A percentile compares a stretch with the other conserved stretches of the same genome.
These are phyloP conservation scores for Cephalopholis sonnerati DNA, from an alignment of 2,113 vertebrate species.

Conservation along the genomic window DNA sequence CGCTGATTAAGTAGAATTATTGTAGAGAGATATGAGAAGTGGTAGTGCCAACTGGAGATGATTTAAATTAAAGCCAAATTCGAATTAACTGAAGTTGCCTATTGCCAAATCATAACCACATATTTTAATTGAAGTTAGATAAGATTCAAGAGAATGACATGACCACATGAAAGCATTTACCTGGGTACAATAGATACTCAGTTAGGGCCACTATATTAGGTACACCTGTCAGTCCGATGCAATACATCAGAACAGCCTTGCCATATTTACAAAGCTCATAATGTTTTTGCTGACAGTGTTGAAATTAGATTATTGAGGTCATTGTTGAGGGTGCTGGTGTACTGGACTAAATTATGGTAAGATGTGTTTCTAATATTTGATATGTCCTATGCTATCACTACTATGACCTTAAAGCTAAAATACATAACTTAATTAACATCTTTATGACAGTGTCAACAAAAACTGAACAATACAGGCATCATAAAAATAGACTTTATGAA, in stretches of 20 bases:
- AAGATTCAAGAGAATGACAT: not conserved
- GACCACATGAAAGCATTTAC: not conserved
- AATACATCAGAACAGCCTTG: not conserved
- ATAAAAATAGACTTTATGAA: not conserved
- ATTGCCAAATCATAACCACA: not conserved
- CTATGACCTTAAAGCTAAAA: not conserved
- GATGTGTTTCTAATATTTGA: not conserved
- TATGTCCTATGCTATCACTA: not conserved
- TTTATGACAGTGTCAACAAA: not conserved
- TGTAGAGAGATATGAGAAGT: conserved; percentile 2
- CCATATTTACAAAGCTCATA: not conserved
- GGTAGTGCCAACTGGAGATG: not conserved
- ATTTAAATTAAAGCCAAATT: conserved; percentile 30
- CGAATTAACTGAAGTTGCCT: conserved; percentile 18
- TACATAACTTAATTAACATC: not conserved
- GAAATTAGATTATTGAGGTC: not conserved
- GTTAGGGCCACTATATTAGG: not conserved
- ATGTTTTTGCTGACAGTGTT: not conserved
- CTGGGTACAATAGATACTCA: not conserved
- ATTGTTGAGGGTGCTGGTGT: not conserved
- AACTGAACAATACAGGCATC: not conserved
- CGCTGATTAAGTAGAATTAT: conserved; percentile 15
- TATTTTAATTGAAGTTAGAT: conserved; percentile 30
- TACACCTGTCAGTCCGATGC: not conserved
- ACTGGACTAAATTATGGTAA: too few species aligned